Base-by-base conservation (phyloP, 2,888 invertebrate species). In the Tiphia femorata region DNA sequence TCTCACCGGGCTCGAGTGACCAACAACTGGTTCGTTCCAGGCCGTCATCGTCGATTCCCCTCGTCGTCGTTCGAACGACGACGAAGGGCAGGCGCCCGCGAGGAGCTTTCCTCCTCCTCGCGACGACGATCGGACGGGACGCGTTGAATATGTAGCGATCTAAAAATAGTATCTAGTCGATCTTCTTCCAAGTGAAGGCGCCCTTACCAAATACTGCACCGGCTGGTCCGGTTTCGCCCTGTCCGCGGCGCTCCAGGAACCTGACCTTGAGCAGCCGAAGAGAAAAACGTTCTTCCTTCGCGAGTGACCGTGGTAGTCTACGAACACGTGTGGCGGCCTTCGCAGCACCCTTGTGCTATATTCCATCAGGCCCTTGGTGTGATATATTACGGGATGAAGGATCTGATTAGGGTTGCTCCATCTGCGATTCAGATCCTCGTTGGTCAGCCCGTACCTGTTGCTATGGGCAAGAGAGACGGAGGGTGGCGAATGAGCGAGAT, bases 261-360 rank as follows among this genome's bases (percentile, higher is more conserved):
- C 88, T 41, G 87, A 87, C 69, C 86, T 86, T 46, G 90, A 92
- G 84, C 94, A 95, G 14, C 94, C 94, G 81, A 93, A 94, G 75
- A 94, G 87, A 85, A 95, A 95, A 64, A 93, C 92, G 79, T 93
- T 94, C 85, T 93, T 93, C 82, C 91, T 89, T 51, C 93, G 87
- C 61, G 94, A 95, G 84, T 95, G 95, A 0, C 93, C 93, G 81
- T 93, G 93, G 77, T 90, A 90, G 84, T 93, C 93, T 80, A 92
- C 90, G 84, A 89, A 92, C 41, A 90, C 87, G 67, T 87, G 83
- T 17, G 89, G 89, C 7, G 87, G 86, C 55, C 86, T 86, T 75
- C 87, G 86, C 84, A 89, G 84, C 30, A 89, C 86, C 41, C 87
- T 86, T 40, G 86, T 86, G 67, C 88, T 84, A 75, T 89, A 90